Evolutionary conservation across 2,888 invertebrate species (phyloP), one percentile per base, ranked within the genome.

Genomic region (Lepidochitona cinerea): DNA sequence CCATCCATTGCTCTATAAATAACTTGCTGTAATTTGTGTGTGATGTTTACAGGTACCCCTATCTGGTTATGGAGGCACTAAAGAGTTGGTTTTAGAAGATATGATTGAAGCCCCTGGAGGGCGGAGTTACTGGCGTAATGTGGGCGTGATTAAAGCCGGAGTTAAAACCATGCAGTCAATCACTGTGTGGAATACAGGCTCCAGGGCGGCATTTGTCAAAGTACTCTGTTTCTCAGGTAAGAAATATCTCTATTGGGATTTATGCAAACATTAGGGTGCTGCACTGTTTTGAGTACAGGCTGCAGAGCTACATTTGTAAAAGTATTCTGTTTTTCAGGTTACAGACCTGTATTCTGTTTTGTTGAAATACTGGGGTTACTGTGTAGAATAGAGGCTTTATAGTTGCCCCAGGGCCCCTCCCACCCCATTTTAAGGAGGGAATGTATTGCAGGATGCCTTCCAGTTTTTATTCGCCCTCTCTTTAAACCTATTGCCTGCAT

Each of bases 41-140:
- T n/a, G 18, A 18, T 49, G 7, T 68, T 49, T 6, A 23, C 36
- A 66, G 66, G 71, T 78, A 3, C 75, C 74, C 0, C 65, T 78
- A 70, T 49, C 32, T 68, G 78, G 78, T 18, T 74, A 78, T 41
- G 78, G 78, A 23, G 78, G 78, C 26, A 65, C 68, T 4, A 76
- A 74, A 41, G 32, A 70, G 9, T 37, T 78, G 26, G 66, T 76
- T 33, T 32, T 74, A 23, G 76, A 78, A 33, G 72, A 70, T 26
- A 29, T 26, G 4, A 37, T 71, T 26, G 67, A 74, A 36, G 33
- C 35, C 5, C 36, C 41, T 7, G 37, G 68, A 36, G 37, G 54
- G 14, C 36, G 37, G 1, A 59, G 37, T 26, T 75, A 72, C 70
- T 75, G 69, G 69, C 14, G 29, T 5, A 69, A 29, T 33, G 33